Evolutionary conservation across 2,113 vertebrate genomes (phyloP), one percentile per base, ranked within the genome.

Genomic region (Hypanus sabinus): DNA sequence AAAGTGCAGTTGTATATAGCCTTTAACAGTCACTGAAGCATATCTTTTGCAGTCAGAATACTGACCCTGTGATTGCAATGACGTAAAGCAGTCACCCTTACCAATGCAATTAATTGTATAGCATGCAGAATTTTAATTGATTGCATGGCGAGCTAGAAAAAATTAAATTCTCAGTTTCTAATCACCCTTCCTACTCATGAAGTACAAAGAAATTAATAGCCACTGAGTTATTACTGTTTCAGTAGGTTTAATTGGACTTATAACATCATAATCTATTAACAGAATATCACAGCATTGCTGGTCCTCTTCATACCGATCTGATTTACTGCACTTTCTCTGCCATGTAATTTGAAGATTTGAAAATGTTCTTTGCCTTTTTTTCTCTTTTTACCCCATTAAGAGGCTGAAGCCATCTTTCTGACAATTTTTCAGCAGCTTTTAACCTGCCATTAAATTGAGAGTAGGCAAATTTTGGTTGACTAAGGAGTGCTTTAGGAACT

Each of bases 161-260:
- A 38, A 73, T 11, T 46, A 93, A 55, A 93, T 90, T n/a, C 30
- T 33, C 85, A 33, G 30, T 60, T n/a, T 5, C 83, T 73, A 65
- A 33, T 46, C 38, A 60, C 36, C 3, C 33, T 30, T 93, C 68
- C 68, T 70, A 46, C 33, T 14, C 33, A 55, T 27, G 91, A 27
- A 93, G 36, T 70, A 73, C 27, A 73, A 9, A 30, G 22, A 36
- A 93, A 46, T 75, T 46, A 73, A 93, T 38, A 70, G 70, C 36
- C 68, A 75, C 70, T 46, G 91, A 93, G 30, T 73, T 93, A 73
- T 73, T 93, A 55, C 65, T 73, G 91, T 75, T 93, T 27, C 36
- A 73, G 68, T 27, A 14, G 70, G 24, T 93, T 93, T 75, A 93
- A 46, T 93, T 73, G 22, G 70, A 71, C 70, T 73, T 73, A 73